Evolutionary conservation across 2,888 invertebrate genomes (phyloP).

Genomic region (Cosmorhoe ocellata): DNA sequence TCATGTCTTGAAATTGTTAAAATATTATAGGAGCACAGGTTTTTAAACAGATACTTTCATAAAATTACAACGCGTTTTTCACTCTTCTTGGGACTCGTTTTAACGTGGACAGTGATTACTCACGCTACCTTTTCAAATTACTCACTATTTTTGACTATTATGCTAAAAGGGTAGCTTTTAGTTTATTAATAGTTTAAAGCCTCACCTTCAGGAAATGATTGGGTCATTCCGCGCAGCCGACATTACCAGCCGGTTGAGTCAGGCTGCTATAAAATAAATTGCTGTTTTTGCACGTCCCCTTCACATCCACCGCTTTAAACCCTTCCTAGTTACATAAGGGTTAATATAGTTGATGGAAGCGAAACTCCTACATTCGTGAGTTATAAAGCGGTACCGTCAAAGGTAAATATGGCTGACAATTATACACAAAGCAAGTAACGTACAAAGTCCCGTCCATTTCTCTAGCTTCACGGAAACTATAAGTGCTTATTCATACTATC

Average conservation of each 20-base stretch:
- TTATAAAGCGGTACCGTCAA: no score
- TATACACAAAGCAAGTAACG: no score
- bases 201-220: constrained; percentile 20
- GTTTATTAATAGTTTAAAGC: constrained; percentile 19
- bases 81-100: background rate
- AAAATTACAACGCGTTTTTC: background rate
- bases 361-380: background rate
- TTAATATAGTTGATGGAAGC: background rate
- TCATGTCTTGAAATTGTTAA: no score
- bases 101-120: background rate
- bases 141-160: constrained; percentile 13
- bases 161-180: constrained; percentile 22
- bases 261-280: constrained; percentile 39
- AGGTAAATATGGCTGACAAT: no score
- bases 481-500: no score
- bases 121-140: background rate
- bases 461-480: no score
- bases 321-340: constrained; percentile 3
- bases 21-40: no score
- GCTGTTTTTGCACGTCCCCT: constrained; percentile 32
- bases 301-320: constrained; percentile 23
- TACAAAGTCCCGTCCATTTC: no score
- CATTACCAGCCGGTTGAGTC: constrained; percentile 9
- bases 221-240: constrained; percentile 12
- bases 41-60: background rate